Percentiles rank a stretch among this genome's conserved stretches.
phyloP scores from a whole-genome alignment of 2,113 vertebrate genomes.

The Tretioscincus oriximinensis region DNA sequence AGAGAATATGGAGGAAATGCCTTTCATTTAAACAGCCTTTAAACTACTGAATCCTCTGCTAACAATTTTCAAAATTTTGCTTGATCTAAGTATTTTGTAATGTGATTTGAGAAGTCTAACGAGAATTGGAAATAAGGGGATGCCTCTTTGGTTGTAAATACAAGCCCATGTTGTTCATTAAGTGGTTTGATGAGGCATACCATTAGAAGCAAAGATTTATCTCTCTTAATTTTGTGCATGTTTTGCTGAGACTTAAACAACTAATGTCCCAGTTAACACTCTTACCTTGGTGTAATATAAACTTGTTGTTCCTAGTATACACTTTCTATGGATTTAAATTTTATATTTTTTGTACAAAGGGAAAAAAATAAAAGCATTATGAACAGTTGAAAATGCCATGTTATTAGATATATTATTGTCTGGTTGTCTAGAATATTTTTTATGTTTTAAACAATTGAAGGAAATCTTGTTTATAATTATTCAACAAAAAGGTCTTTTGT shows the following conservation, averaged over 20 bases:
- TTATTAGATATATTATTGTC: not conserved
- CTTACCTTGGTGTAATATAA: constrained; percentile 70
- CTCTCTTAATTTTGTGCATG: constrained; percentile 76
- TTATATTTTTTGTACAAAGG: constrained; percentile 82
- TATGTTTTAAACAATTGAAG: not conserved
- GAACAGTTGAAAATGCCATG: constrained; percentile 53
- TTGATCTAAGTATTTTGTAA: constrained; percentile 71
- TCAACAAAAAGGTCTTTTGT: not conserved
- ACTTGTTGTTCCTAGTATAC: constrained; percentile 73
- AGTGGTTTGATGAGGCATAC: constrained; percentile 65
- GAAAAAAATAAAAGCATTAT: constrained; percentile 76
- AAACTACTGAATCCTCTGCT: constrained; percentile 76
- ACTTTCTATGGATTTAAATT: constrained; percentile 77
- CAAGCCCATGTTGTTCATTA: constrained; percentile 59
- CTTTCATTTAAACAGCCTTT: constrained; percentile 70
- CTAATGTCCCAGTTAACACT: constrained; percentile 68
- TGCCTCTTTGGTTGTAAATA: constrained; percentile 66
- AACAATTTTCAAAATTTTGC: constrained; percentile 70
- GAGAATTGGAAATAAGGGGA: constrained; percentile 48
- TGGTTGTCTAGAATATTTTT: not conserved
- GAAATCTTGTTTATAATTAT: constrained; percentile 11
- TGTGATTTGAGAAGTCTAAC: constrained; percentile 69
- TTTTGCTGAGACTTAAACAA: constrained; percentile 73
- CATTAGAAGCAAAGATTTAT: constrained; percentile 67
- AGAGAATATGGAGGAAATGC: constrained; percentile 48